Percentiles rank a stretch among this genome's conserved stretches.
These are phyloP conservation scores for Hofmannophila pseudospretella DNA, from an alignment of 2,888 invertebrate genomes.

Conservation along the genomic window DNA sequence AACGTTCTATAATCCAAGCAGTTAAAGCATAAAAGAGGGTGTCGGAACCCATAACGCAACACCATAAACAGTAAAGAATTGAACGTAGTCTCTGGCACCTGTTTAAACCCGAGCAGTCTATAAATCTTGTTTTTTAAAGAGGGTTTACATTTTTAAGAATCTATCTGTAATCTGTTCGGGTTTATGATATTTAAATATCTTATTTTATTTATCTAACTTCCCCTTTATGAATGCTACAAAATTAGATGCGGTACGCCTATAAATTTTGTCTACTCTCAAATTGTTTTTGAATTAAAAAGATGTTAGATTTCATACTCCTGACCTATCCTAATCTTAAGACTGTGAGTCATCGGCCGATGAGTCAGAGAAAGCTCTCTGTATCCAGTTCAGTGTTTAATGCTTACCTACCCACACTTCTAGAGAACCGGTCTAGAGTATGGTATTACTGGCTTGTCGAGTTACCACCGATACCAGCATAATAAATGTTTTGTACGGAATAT, in stretches of 20 bases:
- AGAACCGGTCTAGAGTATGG: conserved; percentile 22
- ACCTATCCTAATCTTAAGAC: conserved; percentile 39
- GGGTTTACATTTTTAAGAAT: conserved; percentile 29
- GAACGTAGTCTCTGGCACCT: conserved; percentile 51
- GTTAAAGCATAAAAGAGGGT: conserved; percentile 67
- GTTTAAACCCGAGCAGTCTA: conserved; percentile 44
- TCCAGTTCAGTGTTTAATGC: conserved; percentile 27
- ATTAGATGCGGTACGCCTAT: conserved; percentile 3
- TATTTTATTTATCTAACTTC: conserved; percentile 20
- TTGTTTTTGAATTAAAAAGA: conserved; percentile 7
- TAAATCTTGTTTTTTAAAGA: conserved; percentile 51
- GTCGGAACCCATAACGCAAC: conserved; percentile 57
- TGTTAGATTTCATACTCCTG: conserved; percentile 23
- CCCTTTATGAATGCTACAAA: conserved; percentile 16
- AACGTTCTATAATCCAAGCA: conserved; percentile 68
- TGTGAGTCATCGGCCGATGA: conserved; percentile 57
- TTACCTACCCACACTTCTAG: conserved; percentile 19
- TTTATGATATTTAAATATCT: conserved; percentile 21
- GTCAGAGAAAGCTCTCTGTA: conserved; percentile 49
- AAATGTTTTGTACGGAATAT: conserved; percentile 12
- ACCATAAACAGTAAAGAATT: conserved; percentile 59
- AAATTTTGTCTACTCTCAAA: conserved; percentile 4
- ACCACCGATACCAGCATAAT: conserved; percentile 10
- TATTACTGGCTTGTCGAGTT: conserved; percentile 17
- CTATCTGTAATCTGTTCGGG: conserved; percentile 24